Conservation (phyloP, 2,113 vertebrate species). For the Plecotus auritus region DNA sequence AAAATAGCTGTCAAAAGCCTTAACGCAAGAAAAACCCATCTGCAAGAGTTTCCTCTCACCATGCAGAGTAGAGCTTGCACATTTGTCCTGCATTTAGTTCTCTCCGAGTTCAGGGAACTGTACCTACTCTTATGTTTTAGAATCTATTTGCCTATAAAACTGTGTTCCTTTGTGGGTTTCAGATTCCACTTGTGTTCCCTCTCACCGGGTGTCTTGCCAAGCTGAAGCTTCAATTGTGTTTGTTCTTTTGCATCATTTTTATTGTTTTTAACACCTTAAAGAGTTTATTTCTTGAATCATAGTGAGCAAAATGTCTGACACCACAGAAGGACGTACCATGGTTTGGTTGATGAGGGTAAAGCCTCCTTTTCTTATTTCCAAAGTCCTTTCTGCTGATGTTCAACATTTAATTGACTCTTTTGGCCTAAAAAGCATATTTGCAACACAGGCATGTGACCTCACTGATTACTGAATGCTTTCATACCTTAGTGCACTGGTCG, state of each 20-base stretch:
- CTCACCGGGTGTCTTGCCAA: background rate
- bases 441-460: background rate
- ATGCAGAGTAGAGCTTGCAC: background rate
- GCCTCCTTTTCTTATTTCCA: background rate
- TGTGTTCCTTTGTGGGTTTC: background rate
- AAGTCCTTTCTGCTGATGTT: background rate
- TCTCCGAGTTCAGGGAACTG: background rate
- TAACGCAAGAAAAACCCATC: background rate
- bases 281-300: background rate
- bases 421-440: background rate
- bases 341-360: background rate
- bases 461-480: background rate
- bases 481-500: background rate
- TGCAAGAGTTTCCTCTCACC: background rate
- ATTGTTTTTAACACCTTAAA: background rate
- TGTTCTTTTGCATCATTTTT: background rate
- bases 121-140: too few species aligned
- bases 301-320: background rate
- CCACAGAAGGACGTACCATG: fast-evolving
- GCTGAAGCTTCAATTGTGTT: background rate
- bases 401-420: background rate
- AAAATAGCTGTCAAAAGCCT: background rate
- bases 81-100: background rate
- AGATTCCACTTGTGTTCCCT: background rate
- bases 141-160: background rate